Percentiles rank a stretch among this genome's conserved stretches.
Evolutionary conservation across 2,888 invertebrate species (phyloP).

Genomic region (Tenthredo amoena): DNA sequence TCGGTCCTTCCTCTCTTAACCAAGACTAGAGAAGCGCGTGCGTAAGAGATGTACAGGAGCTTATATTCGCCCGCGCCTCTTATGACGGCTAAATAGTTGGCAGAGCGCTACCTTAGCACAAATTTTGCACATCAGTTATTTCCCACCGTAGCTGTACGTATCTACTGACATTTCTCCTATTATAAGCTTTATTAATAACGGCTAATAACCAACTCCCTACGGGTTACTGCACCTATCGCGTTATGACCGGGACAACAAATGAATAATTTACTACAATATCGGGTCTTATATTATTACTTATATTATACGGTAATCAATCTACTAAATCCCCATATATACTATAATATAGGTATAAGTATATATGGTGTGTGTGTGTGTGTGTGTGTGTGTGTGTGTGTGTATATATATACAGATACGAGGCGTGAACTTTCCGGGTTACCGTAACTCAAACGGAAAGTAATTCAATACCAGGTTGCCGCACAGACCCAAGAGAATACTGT

Average conservation of each 20-base stretch:
- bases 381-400: too few species aligned
- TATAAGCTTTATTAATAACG: slow-evolving; percentile 10
- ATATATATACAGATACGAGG: not conserved
- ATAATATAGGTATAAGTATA: too few species aligned
- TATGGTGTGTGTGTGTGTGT: too few species aligned
- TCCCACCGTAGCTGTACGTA: not conserved
- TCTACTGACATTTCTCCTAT: not conserved
- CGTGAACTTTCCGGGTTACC: slow-evolving; percentile 23
- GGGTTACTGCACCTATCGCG: not conserved
- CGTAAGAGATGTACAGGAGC: not conserved
- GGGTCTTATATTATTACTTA: not conserved
- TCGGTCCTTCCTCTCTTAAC: not conserved
- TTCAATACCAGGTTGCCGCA: slow-evolving; percentile 24
- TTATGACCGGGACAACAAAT: slow-evolving; percentile 8
- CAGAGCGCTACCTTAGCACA: not conserved
- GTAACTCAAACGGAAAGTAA: slow-evolving; percentile 47
- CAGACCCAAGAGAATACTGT: slow-evolving; percentile 26
- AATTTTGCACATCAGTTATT: slow-evolving; percentile 31
- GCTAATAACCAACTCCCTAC: not conserved
- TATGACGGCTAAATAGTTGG: slow-evolving; percentile 7
- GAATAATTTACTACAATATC: not conserved
- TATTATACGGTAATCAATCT: not conserved
- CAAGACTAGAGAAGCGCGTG: slow-evolving; percentile 33
- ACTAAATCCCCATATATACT: not conserved
- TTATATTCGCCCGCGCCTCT: slow-evolving; percentile 27